phyloP scores from a whole-genome alignment of 2,888 invertebrate genomes.

The Drosophila lutescens region DNA sequence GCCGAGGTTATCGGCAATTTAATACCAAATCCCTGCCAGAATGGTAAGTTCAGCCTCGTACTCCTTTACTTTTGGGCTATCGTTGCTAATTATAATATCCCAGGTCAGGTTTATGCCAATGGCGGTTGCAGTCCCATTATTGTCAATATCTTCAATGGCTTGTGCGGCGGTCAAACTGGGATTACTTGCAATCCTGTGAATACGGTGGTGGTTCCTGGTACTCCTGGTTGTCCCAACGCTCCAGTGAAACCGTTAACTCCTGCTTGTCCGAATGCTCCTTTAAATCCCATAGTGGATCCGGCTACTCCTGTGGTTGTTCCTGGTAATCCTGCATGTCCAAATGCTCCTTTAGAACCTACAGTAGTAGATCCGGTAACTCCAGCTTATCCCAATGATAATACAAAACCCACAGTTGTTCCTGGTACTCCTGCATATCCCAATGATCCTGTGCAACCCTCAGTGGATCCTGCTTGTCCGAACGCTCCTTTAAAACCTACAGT shows the following conservation, averaged over 20 bases:
- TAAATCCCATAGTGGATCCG: not conserved
- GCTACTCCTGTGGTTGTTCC: not conserved
- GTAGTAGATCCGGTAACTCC: not conserved
- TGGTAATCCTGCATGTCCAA: slow-evolving; percentile 2
- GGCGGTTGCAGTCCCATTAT: slow-evolving; percentile 1
- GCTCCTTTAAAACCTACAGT: not conserved
- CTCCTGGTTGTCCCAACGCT: not conserved
- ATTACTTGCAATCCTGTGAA: not conserved
- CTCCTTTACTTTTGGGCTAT: too few species aligned
- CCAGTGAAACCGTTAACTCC: not conserved
- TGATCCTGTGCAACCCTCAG: not conserved
- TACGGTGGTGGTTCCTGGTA: not conserved
- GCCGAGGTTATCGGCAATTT: slow-evolving; percentile 11
- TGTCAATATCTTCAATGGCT: not conserved
- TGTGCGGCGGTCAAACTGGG: slow-evolving; percentile 2
- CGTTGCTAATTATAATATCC: not conserved
- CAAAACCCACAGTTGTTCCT: not conserved
- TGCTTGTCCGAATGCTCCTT: slow-evolving; percentile 15
- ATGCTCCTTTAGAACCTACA: not conserved
- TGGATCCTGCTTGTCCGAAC: not conserved
- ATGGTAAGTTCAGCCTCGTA: slow-evolving; percentile 11
- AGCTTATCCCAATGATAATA: slow-evolving; percentile 6
- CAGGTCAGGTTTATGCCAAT: slow-evolving; percentile 10
- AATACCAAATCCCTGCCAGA: slow-evolving; percentile 11
- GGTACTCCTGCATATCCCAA: not conserved